Evolutionary conservation across 2,113 vertebrate species (phyloP).

Genomic region (Megaceryle maxima): DNA sequence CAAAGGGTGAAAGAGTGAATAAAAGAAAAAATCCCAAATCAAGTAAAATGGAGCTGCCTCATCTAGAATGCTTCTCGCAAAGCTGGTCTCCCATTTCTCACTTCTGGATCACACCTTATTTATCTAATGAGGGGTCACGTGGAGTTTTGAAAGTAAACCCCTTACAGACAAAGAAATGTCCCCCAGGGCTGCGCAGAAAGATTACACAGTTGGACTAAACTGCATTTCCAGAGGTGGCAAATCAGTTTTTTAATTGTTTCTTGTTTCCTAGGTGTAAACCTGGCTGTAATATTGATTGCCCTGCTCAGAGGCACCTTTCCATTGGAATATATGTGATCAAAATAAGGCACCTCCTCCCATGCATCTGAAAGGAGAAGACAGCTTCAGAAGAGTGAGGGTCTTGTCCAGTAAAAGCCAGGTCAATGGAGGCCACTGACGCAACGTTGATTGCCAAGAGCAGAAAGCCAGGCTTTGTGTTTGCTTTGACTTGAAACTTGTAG

Average conservation of each 20-base stretch:
- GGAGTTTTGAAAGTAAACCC: neutral
- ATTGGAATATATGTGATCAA: constrained; percentile 45
- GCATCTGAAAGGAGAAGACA: constrained; percentile 10
- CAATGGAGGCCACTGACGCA: neutral
- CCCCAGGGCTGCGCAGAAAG: neutral
- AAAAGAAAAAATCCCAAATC: neutral
- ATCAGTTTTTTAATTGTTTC: constrained; percentile 13
- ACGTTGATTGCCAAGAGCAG: neutral
- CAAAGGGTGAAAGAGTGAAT: neutral
- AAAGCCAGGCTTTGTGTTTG: neutral
- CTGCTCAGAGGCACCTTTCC: constrained; percentile 15
- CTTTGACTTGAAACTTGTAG: constrained; percentile 16
- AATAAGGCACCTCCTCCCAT: constrained; percentile 15
- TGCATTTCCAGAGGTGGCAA: constrained; percentile 8
- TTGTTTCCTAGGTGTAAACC: constrained; percentile 20
- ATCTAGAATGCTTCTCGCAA: neutral
- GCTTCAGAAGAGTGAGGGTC: neutral
- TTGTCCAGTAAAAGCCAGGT: neutral
- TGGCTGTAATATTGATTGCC: neutral
- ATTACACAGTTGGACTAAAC: neutral
- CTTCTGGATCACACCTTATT: neutral
- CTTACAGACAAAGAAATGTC: neutral
- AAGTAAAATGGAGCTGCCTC: neutral
- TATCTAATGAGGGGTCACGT: neutral
- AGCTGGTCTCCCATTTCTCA: neutral